A percentile compares a stretch with the other conserved stretches of the same genome.
Evolutionary conservation across 2,113 vertebrate genomes (phyloP).

Genomic region (Tyrannus savana): DNA sequence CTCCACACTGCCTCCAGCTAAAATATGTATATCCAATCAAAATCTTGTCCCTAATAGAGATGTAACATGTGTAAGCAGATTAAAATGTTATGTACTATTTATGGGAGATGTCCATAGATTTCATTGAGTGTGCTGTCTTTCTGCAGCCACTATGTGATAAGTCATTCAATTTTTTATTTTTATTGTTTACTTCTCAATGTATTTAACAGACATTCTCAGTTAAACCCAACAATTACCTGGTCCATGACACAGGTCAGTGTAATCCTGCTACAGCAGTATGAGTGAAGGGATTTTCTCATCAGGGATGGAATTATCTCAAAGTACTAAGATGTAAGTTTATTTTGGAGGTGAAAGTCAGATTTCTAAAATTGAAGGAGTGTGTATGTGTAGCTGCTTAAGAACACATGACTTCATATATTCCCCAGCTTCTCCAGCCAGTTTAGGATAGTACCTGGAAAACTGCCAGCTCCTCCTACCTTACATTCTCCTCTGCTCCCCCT

Average conservation of each 20-base stretch:
- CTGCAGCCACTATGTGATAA: neutral
- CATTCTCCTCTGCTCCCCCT: neutral
- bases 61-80: conserved; percentile 2
- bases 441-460: neutral
- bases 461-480: neutral
- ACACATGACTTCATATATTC: accelerated
- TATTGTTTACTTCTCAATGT: neutral
- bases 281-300: neutral
- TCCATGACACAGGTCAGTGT: neutral
- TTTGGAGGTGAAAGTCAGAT: neutral
- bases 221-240: neutral
- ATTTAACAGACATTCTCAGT: neutral
- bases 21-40: conserved; percentile 31
- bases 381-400: neutral
- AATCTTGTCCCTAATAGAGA: neutral
- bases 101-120: neutral
- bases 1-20: neutral
- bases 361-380: neutral
- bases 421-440: neutral
- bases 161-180: neutral
- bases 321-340: neutral
- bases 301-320: neutral
- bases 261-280: neutral
- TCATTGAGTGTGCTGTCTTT: neutral
- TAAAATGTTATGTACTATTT: neutral